Evolutionary conservation across 1,140 invertebrate genomes (phyloP), one percentile per base, ranked within the genome.

Genomic region (Zaprionus lachaisei): DNA sequence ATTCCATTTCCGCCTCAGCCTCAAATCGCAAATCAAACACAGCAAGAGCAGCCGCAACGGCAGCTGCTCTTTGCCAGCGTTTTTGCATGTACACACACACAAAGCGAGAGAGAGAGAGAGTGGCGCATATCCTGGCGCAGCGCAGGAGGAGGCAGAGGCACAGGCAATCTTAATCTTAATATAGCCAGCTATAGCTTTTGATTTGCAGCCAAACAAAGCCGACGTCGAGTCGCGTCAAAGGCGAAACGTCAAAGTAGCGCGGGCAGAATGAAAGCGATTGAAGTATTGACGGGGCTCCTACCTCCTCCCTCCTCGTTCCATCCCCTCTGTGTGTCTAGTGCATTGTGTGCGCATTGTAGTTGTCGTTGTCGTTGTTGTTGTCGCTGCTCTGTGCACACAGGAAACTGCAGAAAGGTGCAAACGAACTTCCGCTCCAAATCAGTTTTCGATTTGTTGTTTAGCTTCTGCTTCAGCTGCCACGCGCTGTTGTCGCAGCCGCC

Each of bases 401-500:
- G 85, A 90, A 90, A 91, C 85, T 91, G 85, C 85, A 81, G 81
- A 90, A 90, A 90, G 85, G 85, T 90, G 85, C 85, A 90, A 90
- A 90, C 86, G 85, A 90, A 90, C 85, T 90, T 90, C 85, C 85
- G 85, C 85, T 90, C 86, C 85, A 89, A 89, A 89, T 89, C 85
- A 90, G 85, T 90, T 90, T 90, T 89, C 85, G 81, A 90, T 89
- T 91, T 89, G 81, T 85, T 84, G 87, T 87, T 81, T 87, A 72
- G 71, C 70, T 60, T 60, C 58, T 66, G 66, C 69, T 71, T 70
- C 82, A 80, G 72, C 56, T 69, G 55, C 14, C 62, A 34, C 47
- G 47, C 65, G 49, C 24, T 63, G 44, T 65, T 72, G 62, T 71
- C 51, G 51, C 76, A 72, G 77, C 71, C 55, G 69, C 51, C 85